Conservation (phyloP, 2,113 vertebrate genomes). For the Corapipo altera region DNA sequence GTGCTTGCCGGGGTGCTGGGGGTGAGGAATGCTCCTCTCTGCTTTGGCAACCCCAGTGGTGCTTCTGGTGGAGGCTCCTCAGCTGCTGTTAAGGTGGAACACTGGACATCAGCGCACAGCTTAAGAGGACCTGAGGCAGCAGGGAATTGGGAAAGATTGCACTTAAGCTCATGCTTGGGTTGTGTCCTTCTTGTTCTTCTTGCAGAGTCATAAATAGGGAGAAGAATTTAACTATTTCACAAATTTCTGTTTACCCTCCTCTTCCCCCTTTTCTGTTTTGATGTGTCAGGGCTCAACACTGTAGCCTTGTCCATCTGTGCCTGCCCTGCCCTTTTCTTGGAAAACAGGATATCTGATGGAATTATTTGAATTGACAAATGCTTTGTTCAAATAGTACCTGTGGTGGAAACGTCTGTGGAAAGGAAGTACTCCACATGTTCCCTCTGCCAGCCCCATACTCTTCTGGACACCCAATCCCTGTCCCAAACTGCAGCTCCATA, state of each 20-base stretch:
- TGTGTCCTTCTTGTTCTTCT: not conserved
- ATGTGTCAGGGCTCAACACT: not conserved
- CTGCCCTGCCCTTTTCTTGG: not conserved
- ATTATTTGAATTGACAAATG: conserved; percentile 1
- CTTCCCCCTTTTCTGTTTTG: not conserved
- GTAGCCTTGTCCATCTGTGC: not conserved
- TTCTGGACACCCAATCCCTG: no score
- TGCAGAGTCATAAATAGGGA: not conserved
- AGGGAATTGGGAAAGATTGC: not conserved
- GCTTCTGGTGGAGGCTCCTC: not conserved
- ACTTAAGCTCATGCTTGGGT: not conserved
- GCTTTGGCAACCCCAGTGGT: not conserved
- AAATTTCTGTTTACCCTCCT: not conserved
- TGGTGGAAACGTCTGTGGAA: not conserved
- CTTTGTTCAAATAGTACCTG: not conserved
- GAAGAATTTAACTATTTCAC: not conserved
- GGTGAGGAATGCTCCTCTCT: not conserved
- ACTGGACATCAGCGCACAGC: fast-evolving
- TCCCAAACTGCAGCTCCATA: not conserved
- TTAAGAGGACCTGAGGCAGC: not conserved
- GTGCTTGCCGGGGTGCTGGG: fast-evolving
- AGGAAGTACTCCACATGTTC: not conserved
- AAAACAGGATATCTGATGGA: conserved; percentile 16
- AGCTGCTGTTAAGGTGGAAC: not conserved
- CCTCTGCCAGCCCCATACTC: not conserved